Conservation (phyloP, 1,140 invertebrate species). For the Temnothorax nylanderi region DNA sequence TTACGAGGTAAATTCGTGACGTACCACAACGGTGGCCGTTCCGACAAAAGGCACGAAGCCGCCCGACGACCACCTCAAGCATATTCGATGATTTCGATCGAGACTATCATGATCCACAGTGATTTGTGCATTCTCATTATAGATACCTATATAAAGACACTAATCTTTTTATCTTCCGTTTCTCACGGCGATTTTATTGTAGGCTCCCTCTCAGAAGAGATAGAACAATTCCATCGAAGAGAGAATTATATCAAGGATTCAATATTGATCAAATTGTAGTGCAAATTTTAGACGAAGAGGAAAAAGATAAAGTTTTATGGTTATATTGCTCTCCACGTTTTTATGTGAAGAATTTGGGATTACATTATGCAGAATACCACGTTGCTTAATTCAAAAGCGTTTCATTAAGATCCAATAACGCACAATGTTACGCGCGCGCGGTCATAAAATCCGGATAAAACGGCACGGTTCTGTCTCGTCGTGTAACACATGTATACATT, state of each 20-base stretch:
- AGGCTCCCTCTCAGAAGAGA: background rate
- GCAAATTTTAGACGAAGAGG: background rate
- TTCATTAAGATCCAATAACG: slow-evolving; percentile 21
- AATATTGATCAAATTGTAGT: background rate
- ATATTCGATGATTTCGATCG: slow-evolving; percentile 20
- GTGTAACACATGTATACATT: slow-evolving; percentile 45
- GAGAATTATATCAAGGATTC: background rate
- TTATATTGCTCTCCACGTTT: background rate
- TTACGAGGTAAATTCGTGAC: slow-evolving; percentile 81
- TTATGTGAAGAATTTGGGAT: background rate
- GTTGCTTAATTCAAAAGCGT: slow-evolving; percentile 10
- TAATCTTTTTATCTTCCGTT: background rate
- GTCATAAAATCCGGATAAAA: slow-evolving; percentile 36
- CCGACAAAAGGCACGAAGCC: slow-evolving; percentile 54
- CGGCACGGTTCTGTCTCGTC: slow-evolving; percentile 15
- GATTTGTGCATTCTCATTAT: background rate
- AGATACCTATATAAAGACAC: background rate
- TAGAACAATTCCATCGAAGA: background rate
- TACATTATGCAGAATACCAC: background rate
- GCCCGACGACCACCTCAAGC: background rate
- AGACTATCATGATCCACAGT: background rate
- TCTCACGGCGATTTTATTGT: background rate
- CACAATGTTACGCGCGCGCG: slow-evolving; percentile 6
- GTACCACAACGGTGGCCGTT: slow-evolving; percentile 63
- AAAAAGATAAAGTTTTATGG: background rate